phyloP scores from a whole-genome alignment of 2,888 invertebrate genomes.

The Onchidella celtica region DNA sequence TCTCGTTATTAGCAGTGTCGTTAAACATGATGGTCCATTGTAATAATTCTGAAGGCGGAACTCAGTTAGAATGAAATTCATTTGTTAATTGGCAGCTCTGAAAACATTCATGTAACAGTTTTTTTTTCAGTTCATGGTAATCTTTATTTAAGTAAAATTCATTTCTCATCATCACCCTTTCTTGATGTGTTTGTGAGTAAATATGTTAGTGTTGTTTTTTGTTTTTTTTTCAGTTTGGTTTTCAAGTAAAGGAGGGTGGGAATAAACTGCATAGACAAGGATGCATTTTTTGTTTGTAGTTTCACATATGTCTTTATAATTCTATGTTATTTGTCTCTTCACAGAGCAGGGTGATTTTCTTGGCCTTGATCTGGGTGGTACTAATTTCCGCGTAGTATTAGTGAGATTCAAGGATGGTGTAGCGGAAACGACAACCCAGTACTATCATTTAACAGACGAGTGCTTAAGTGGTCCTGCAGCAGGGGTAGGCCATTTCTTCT shows the following conservation, averaged over 20 bases:
- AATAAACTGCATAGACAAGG: not conserved
- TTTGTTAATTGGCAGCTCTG: too few relatives aligned
- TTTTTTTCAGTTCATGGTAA: too few relatives aligned
- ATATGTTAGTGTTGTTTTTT: not conserved
- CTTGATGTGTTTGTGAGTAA: not conserved
- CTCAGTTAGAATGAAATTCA: too few relatives aligned
- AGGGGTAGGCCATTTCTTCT: slow-evolving; percentile 55
- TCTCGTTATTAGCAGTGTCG: too few relatives aligned
- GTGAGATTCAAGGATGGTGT: slow-evolving; percentile 82
- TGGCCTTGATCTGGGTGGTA: slow-evolving; percentile 90
- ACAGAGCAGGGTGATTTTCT: slow-evolving; percentile 87
- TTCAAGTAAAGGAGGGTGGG: not conserved
- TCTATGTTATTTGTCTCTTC: not conserved
- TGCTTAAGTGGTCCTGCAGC: slow-evolving; percentile 64
- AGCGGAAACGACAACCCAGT: slow-evolving; percentile 66
- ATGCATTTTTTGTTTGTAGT: not conserved
- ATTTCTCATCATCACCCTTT: too few relatives aligned
- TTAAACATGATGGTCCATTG: too few relatives aligned
- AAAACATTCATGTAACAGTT: too few relatives aligned
- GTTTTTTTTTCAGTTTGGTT: not conserved
- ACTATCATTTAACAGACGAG: slow-evolving; percentile 70
- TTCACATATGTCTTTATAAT: too few relatives aligned
- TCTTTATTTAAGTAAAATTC: too few relatives aligned
- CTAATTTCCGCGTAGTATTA: slow-evolving; percentile 88
- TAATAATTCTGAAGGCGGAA: too few relatives aligned